A percentile compares a stretch with the other conserved stretches of the same genome.
These are phyloP conservation scores for Pungitius pungitius DNA, from an alignment of 2,113 vertebrate genomes.

Conservation along the genomic window DNA sequence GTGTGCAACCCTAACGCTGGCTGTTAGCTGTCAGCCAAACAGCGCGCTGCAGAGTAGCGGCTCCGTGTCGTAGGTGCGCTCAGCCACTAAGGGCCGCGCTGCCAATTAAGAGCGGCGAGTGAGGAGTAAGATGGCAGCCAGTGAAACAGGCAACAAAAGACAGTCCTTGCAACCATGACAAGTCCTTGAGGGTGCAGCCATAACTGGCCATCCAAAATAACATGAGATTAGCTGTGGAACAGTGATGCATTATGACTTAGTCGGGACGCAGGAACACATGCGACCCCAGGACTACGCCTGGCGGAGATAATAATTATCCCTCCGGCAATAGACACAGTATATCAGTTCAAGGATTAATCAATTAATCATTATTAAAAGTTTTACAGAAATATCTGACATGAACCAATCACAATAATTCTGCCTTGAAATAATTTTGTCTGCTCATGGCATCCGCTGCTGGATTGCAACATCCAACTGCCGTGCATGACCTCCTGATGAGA, in stretches of 20 bases:
- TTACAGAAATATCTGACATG: neutral
- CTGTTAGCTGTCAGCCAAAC: too few species aligned
- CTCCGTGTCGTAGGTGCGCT: neutral
- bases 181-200: neutral
- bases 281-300: neutral
- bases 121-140: neutral
- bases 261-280: neutral
- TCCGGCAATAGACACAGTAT: neutral
- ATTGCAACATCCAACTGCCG: conserved; percentile 28
- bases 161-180: neutral
- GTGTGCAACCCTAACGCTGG: too few species aligned
- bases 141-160: neutral
- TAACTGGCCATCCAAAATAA: neutral
- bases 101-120: neutral
- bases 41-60: neutral
- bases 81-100: neutral
- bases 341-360: neutral
- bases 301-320: neutral
- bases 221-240: neutral
- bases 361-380: neutral
- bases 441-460: conserved; percentile 20
- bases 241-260: neutral
- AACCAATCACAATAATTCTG: neutral
- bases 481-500: conserved; percentile 14
- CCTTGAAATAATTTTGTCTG: neutral